Evolutionary conservation across 2,888 invertebrate species (phyloP), one percentile per base, ranked within the genome.

Genomic region (Drosophila anomalipes): DNA sequence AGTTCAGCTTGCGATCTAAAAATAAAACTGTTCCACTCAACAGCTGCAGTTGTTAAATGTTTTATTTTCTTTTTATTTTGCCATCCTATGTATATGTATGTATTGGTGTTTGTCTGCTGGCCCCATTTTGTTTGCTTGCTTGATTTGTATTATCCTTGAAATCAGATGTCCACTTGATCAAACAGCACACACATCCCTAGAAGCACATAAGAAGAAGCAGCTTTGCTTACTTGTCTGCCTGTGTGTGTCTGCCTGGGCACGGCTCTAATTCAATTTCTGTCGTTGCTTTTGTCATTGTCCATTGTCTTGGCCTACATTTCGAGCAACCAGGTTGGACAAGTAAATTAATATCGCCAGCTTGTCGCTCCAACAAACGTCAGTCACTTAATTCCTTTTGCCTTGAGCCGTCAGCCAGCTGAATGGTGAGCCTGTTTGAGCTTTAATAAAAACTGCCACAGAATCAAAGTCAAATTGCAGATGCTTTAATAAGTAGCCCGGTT

Each of bases 81-180:
- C 16, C 4, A n/a, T 9, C 32, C 12, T 33, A 6, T 57, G 35
- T 54, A 6, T 44, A 0, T 44, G 41, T 49, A 10, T 44, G 16
- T 70, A n/a, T 56, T 19, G 28, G 35, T 53, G 63, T 33, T 56
- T 56, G 53, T 41, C 39, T 60, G 62, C 28, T 72, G 61, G 63
- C 52, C 65, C 59, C 71, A 70, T 85, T 88, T 74, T 69, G 74
- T 63, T 75, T 66, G 72, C 64, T 70, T 74, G 75, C 80, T 80
- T 77, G 83, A 83, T 77, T 76, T 90, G 69, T 74, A 70, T 80
- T 83, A 90, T 88, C 80, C 86, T 90, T 82, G 89, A 82, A 90
- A 74, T 64, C 71, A 68, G 83, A 74, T 86, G 75, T 77, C 53
- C 73, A 77, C 63, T 66, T 54, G 77, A 58, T 44, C 75, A 62